Percentiles rank a stretch among this genome's conserved stretches.
These are phyloP conservation scores for Caenorhabditis imperialis DNA, from an alignment of 2,888 invertebrate genomes.

Conservation along the genomic window DNA sequence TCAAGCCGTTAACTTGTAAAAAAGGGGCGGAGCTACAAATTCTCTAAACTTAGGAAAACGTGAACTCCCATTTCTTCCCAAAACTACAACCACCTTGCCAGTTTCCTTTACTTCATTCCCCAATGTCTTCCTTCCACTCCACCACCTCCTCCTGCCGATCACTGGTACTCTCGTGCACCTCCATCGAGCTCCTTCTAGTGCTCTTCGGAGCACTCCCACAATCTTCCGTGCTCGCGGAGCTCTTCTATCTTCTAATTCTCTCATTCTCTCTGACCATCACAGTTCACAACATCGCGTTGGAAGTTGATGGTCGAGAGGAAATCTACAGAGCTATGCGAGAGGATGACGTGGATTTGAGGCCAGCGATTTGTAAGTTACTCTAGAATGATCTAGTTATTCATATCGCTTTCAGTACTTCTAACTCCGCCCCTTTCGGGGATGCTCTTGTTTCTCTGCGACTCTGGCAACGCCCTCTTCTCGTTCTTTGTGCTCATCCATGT, in stretches of 20 bases:
- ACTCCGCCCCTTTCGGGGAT: slow-evolving; percentile 23
- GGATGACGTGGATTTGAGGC: slow-evolving; percentile 23
- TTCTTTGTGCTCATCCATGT: too few relatives aligned
- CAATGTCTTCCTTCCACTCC: slow-evolving; percentile 43
- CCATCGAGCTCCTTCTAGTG: slow-evolving; percentile 39
- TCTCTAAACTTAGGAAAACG: too few relatives aligned
- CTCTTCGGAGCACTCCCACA: slow-evolving; percentile 36
- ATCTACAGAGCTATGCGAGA: slow-evolving; percentile 27
- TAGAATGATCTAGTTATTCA: slow-evolving; percentile 6
- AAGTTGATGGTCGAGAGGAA: slow-evolving; percentile 44
- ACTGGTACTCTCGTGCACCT: slow-evolving; percentile 27
- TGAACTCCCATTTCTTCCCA: too few relatives aligned
- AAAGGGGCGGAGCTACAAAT: too few relatives aligned
- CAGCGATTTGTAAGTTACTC: slow-evolving; percentile 23
- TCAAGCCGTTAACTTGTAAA: too few relatives aligned
- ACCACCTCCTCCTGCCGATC: slow-evolving; percentile 14
- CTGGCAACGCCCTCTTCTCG: slow-evolving; percentile 41
- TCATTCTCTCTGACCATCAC: slow-evolving; percentile 18
- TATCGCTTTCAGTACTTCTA: slow-evolving; percentile 23
- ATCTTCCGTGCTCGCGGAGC: slow-evolving; percentile 19
- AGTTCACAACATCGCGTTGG: slow-evolving; percentile 29
- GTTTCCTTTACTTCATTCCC: too few relatives aligned
- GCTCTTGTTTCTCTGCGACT: slow-evolving; percentile 41
- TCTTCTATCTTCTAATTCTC: slow-evolving; percentile 35
- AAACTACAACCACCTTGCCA: too few relatives aligned